A percentile compares a stretch with the other conserved stretches of the same genome.
Conservation (phyloP, 2,888 invertebrate species). For the Parapristionchus giblindavisi region DNA sequence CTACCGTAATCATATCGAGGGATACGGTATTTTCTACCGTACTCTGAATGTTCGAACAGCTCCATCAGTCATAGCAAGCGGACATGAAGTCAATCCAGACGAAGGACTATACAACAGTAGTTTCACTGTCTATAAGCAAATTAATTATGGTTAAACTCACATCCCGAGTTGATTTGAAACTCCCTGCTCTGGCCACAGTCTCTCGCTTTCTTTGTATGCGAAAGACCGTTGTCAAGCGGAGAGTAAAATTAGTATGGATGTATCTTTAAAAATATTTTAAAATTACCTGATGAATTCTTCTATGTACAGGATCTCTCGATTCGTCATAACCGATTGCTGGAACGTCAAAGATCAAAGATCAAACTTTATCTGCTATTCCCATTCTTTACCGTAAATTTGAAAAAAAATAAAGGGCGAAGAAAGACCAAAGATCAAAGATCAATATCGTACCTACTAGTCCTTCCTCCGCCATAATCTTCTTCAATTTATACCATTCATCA, state of each 20-base stretch:
- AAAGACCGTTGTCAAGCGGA: too few relatives aligned
- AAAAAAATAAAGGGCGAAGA: too few relatives aligned
- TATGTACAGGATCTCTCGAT: constrained; percentile 43
- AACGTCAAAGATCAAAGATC: not conserved
- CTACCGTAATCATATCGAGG: not conserved
- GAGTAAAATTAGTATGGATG: too few relatives aligned
- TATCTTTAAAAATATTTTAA: too few relatives aligned
- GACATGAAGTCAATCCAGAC: constrained; percentile 75
- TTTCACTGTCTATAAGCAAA: constrained; percentile 71
- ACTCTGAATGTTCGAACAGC: constrained; percentile 73
- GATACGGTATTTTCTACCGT: not conserved
- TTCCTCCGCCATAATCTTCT: constrained; percentile 74
- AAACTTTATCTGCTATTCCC: not conserved
- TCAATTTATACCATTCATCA: constrained; percentile 74
- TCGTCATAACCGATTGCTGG: constrained; percentile 57
- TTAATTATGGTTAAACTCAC: too few relatives aligned
- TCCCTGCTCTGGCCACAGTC: too few relatives aligned
- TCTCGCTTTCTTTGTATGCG: too few relatives aligned
- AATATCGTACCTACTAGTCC: constrained; percentile 72
- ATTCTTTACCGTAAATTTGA: not conserved
- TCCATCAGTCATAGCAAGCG: constrained; percentile 76
- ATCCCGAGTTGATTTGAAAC: too few relatives aligned
- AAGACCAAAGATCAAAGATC: not conserved
- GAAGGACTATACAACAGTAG: constrained; percentile 73
- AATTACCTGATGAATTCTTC: constrained; percentile 54